These are phyloP conservation scores for Teleogryllus occipitalis DNA, from an alignment of 1,140 invertebrate species.

Conservation along the genomic window DNA sequence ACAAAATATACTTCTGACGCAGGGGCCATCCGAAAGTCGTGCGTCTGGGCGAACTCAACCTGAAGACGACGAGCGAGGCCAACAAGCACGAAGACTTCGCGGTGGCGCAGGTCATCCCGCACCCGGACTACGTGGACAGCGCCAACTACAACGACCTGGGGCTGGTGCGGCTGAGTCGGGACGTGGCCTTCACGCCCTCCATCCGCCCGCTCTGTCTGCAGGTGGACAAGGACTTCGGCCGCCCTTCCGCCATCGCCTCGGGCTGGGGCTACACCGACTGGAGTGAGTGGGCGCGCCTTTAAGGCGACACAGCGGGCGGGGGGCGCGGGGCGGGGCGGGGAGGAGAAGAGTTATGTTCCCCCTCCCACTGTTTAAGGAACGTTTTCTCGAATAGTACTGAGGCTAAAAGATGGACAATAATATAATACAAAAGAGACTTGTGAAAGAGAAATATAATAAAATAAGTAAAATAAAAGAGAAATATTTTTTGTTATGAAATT, in stretches of 20 bases:
- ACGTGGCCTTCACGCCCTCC: constrained; percentile 32
- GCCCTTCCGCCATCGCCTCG: constrained; percentile 27
- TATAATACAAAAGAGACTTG: too few species aligned
- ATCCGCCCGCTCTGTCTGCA: constrained; percentile 41
- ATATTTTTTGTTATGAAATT: too few species aligned
- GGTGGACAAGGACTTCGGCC: constrained; percentile 29
- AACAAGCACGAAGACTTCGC: constrained; percentile 31
- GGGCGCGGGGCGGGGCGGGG: too few species aligned
- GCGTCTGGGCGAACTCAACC: constrained; percentile 34
- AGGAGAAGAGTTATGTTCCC: too few species aligned
- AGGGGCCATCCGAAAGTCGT: constrained; percentile 35
- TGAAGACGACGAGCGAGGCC: constrained; percentile 23
- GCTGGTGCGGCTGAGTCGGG: constrained; percentile 39
- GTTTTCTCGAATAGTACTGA: too few species aligned
- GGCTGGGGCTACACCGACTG: constrained; percentile 13
- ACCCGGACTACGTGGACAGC: constrained; percentile 38
- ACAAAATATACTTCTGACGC: not conserved
- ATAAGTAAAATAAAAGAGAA: too few species aligned
- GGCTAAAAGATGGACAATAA: too few species aligned
- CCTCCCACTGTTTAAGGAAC: too few species aligned
- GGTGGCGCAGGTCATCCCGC: constrained; percentile 31
- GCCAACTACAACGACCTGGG: constrained; percentile 49
- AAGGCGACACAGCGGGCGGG: too few species aligned
- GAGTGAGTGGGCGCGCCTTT: not conserved
- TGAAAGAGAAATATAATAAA: too few species aligned